phyloP scores from a whole-genome alignment of 2,888 invertebrate species.

The Chelonus formosanus region DNA sequence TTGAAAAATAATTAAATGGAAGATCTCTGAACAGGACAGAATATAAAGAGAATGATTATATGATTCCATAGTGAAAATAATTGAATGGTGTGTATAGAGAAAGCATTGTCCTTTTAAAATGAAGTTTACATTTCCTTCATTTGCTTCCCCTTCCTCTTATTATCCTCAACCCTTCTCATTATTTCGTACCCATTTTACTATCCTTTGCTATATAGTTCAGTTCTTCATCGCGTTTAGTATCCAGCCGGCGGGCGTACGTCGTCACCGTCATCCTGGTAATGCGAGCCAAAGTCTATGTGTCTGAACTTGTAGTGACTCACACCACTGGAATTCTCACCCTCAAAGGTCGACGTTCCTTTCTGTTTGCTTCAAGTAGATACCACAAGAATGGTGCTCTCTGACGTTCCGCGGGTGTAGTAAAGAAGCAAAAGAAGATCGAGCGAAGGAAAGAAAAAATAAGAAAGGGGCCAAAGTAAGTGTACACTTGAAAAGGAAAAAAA shows the following conservation, averaged over 20 bases:
- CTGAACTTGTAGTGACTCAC: conserved; percentile 28
- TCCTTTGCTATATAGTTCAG: conserved; percentile 8
- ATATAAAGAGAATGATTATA: conserved; percentile 38
- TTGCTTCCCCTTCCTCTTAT: conserved; percentile 37
- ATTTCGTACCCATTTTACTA: conserved; percentile 15
- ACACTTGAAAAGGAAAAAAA: conserved; percentile 31
- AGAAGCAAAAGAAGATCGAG: conserved; percentile 41
- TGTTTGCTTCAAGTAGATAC: conserved; percentile 38
- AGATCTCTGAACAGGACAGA: conserved; percentile 35
- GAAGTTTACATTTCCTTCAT: conserved; percentile 57
- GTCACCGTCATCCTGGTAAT: conserved; percentile 32
- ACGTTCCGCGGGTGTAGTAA: conserved; percentile 42
- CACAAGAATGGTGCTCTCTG: conserved; percentile 32
- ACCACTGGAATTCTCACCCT: conserved; percentile 28
- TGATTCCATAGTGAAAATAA: conserved; percentile 54
- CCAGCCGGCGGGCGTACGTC: conserved; percentile 20
- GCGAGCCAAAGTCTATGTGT: conserved; percentile 30
- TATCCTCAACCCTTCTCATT: conserved; percentile 33
- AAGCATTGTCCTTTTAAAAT: conserved; percentile 56
- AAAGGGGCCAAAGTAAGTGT: conserved; percentile 38
- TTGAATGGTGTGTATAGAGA: conserved; percentile 56
- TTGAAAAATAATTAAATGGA: background rate
- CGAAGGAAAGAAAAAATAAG: conserved; percentile 10
- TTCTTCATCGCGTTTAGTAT: conserved; percentile 22
- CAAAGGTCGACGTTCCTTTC: conserved; percentile 39